A percentile compares a stretch with the other conserved stretches of the same genome.
These are phyloP conservation scores for Sebastes hubbsi DNA, from an alignment of 2,797 vertebrate genomes.

Conservation along the genomic window DNA sequence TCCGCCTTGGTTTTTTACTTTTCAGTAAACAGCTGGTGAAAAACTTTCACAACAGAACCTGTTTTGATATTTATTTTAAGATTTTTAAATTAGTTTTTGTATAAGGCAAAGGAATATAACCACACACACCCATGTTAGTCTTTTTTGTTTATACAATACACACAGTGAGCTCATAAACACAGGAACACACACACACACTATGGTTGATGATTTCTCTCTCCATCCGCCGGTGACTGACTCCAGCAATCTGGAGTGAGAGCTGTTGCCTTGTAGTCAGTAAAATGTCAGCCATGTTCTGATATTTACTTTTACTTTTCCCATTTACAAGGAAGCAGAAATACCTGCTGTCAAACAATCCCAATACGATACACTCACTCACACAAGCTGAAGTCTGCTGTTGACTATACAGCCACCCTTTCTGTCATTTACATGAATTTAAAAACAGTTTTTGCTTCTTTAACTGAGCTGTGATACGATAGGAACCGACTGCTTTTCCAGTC, in stretches of 20 bases:
- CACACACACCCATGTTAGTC: not conserved
- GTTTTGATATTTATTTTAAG: not conserved
- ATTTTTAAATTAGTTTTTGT: no score
- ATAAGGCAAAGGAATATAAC: not conserved
- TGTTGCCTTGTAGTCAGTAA: constrained; percentile 32
- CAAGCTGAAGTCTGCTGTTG: not conserved
- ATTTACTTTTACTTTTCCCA: constrained; percentile 38
- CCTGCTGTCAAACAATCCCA: constrained; percentile 22
- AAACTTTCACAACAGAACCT: not conserved
- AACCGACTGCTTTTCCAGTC: not conserved
- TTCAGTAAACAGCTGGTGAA: not conserved
- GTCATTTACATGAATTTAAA: not conserved
- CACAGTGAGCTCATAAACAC: not conserved
- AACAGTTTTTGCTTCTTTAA: not conserved
- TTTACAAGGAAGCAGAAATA: constrained; percentile 2
- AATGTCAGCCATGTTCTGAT: constrained; percentile 41
- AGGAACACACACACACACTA: not conserved
- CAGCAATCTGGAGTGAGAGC: constrained; percentile 31
- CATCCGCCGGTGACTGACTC: constrained; percentile 37
- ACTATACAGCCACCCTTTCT: not conserved
- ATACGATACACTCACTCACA: not conserved
- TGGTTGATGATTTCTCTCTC: constrained; percentile 8
- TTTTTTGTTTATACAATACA: not conserved
- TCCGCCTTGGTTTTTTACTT: not conserved
- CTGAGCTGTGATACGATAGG: not conserved